Evolutionary conservation across 2,888 invertebrate species (phyloP).

Genomic region (Diachrysia chrysitis): DNA sequence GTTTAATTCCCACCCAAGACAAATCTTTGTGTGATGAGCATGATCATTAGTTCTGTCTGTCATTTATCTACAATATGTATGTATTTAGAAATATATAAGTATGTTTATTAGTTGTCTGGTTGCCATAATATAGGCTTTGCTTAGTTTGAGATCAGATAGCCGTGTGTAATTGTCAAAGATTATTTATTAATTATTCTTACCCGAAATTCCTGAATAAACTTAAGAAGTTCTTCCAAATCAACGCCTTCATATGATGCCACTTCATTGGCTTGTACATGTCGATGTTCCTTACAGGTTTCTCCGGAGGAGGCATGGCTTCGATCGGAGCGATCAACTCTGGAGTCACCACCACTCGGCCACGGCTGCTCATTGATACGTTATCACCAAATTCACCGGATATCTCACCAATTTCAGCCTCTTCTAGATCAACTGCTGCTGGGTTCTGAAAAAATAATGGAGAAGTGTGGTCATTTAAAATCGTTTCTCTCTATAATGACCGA

Average conservation of each 20-base stretch:
- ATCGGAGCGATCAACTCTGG: constrained; percentile 83
- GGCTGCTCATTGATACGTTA: constrained; percentile 94
- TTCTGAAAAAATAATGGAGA: constrained; percentile 78
- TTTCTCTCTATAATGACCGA: too few species aligned
- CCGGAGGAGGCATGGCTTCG: constrained; percentile 92
- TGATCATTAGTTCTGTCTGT: too few species aligned
- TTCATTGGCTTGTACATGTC: constrained; percentile 91
- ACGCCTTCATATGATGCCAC: constrained; percentile 93
- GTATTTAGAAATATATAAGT: too few species aligned
- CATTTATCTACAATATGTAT: too few species aligned
- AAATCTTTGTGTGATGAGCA: too few species aligned
- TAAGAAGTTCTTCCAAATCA: constrained; percentile 96
- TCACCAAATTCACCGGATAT: constrained; percentile 97
- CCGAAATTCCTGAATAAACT: constrained; percentile 96
- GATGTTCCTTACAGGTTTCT: constrained; percentile 87
- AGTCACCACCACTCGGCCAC: constrained; percentile 91
- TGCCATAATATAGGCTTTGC: too few species aligned
- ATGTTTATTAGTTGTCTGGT: too few species aligned
- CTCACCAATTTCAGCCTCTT: constrained; percentile 92
- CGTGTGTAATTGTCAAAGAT: too few species aligned
- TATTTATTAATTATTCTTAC: too few species aligned
- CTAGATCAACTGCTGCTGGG: constrained; percentile 90
- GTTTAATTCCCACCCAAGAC: too few species aligned
- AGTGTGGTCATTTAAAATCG: too few species aligned
- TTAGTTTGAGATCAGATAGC: too few species aligned